Evolutionary conservation across 2,113 vertebrate species (phyloP), one percentile per base, ranked within the genome.

Genomic region (Melanostigma gelatinosum): DNA sequence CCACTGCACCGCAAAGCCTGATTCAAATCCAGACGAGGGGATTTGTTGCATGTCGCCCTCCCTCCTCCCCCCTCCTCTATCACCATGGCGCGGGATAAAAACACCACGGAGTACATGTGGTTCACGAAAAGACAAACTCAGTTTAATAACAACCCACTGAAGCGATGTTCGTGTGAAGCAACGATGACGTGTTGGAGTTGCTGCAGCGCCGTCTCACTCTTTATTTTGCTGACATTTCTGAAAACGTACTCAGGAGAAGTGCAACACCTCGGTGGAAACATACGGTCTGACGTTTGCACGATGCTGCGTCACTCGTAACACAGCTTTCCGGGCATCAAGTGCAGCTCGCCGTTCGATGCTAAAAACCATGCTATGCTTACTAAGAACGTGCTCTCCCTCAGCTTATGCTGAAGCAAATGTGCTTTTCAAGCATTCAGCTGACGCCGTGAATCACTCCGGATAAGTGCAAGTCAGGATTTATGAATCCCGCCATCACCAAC

Each of bases 401-500:
- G 73, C 75, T 77, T 61, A 55, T 34, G 52, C 0, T 73, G 46
- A 83, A 13, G 87, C 72, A 71, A n/a, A 77, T 78, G 69, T 63
- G 62, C 75, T 85, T 80, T 79, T 65, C 58, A 63, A 58, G 61
- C 24, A 38, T 82, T 82, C 64, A 50, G 82, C 88, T 85, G 79
- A 81, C 66, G 27, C 66, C 15, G 75, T 80, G 13, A 4, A 80
- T 77, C 48, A 32, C 29, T 71, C 27, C 7, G 1, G 40, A 61
- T 75, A 78, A 78, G 81, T 78, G 80, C 71, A 72, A 75, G 84
- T 80, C 80, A 78, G 80, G 76, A 72, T 85, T 87, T 87, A 78
- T 82, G 63, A 88, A 76, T 71, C 66, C 69, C 52, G 60, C 55
- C 75, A 46, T 84, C 42, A 27, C 72, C 82, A 75, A 82, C 52